Conservation (phyloP, 2,888 invertebrate species). For the Cephus pygmeus region DNA sequence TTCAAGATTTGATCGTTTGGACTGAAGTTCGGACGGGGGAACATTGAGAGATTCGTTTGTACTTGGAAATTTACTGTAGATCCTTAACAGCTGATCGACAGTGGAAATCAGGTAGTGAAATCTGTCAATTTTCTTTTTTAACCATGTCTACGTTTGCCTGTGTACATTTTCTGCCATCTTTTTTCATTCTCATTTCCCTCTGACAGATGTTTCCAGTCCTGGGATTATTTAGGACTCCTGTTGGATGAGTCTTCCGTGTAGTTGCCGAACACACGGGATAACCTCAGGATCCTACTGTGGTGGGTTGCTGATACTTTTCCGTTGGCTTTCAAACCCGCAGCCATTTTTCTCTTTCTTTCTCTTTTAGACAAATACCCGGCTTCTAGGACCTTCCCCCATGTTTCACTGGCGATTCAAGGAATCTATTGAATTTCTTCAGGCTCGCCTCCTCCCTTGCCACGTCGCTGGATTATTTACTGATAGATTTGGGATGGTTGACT, state of each 20-base stretch:
- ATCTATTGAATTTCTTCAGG: background rate
- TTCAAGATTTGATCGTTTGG: background rate
- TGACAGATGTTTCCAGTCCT: background rate
- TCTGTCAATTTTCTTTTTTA: background rate
- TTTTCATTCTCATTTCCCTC: background rate
- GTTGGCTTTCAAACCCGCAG: background rate
- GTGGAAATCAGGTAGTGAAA: background rate
- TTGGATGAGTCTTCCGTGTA: background rate
- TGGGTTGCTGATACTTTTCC: background rate
- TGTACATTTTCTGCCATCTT: background rate
- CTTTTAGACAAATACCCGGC: background rate
- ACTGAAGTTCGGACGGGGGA: background rate
- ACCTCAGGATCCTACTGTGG: background rate
- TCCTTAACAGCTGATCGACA: background rate
- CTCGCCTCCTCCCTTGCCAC: background rate
- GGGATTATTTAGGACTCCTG: background rate
- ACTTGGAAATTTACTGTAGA: background rate
- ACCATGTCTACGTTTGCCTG: background rate
- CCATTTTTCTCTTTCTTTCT: background rate
- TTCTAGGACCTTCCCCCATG: background rate
- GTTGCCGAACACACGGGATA: background rate
- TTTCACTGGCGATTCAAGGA: background rate
- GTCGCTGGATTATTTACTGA: background rate
- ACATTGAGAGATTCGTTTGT: background rate
- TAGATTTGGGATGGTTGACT: background rate